Base-by-base conservation (phyloP, 1,140 invertebrate species). In the Drosophila dunni region DNA sequence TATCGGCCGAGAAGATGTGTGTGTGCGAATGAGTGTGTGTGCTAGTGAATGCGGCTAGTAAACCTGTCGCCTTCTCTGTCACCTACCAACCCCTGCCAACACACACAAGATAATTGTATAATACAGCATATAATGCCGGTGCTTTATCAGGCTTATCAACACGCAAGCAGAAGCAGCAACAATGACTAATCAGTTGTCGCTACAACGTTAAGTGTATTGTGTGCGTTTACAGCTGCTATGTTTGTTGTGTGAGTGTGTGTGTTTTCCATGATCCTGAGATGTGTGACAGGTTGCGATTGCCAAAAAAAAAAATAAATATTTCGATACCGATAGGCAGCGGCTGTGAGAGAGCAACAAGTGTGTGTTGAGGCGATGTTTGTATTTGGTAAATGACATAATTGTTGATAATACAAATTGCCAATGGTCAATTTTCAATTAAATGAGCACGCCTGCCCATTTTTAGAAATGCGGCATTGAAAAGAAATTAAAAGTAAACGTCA, bases 401-500 rank as follows among this genome's bases (percentile, higher is more conserved):
- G 82, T 67, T 86, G 82, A 83, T 89, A 78, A 74, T 83, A 75
- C 60, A 74, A 62, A 85, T 86, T 79, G 81, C 42, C 79, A 73
- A 77, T 77, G 56, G 61, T 61, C 56, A 60, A 78, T 63, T 61
- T 29, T 66, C 67, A 71, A 71, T 69, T 73, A 62, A 71, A 69
- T 58, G 61, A 58, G 64, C 71, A 69, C 44, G 56, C 54, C 58
- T 78, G 70, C 45, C 84, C 83, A 90, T 90, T 75, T 88, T 88
- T 84, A 84, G 85, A 42, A 50, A 74, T 50, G 58, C 84, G 78
- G 64, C 84, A 89, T 89, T 89, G 84, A 89, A 89, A 89, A 81
- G 84, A 89, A 89, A 89, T 89, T 89, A 89, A 89, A 84, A 89
- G 84, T 89, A 85, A 90, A 88, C 81, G 69, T 78, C 66, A 79